Percentiles rank a stretch among this genome's conserved stretches.
Conservation (phyloP, 2,888 invertebrate genomes). For the Drosophila birchii region DNA sequence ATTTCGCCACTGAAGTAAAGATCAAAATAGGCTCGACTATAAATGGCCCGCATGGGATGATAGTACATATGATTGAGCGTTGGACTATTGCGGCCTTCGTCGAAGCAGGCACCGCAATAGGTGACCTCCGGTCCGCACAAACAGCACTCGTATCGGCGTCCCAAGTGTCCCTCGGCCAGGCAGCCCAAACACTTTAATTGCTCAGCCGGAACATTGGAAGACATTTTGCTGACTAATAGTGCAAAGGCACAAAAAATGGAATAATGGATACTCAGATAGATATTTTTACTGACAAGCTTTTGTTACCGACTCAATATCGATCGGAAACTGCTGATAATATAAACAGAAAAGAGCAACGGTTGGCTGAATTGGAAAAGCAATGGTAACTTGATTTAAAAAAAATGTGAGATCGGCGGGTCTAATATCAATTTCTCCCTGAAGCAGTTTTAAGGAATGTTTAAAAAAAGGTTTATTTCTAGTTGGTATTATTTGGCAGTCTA, state of each 20-base stretch:
- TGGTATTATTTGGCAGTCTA: not conserved
- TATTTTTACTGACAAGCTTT: not conserved
- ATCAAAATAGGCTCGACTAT: constrained; percentile 41
- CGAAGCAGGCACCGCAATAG: constrained; percentile 55
- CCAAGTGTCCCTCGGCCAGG: constrained; percentile 23
- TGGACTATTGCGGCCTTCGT: constrained; percentile 30
- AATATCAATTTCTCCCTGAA: not conserved
- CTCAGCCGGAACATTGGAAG: not conserved
- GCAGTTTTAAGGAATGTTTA: not conserved
- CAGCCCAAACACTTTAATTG: constrained; percentile 44
- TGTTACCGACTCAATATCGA: constrained; percentile 1
- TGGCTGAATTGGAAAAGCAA: not conserved
- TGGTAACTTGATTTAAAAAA: constrained; percentile 1
- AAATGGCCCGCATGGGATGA: constrained; percentile 66
- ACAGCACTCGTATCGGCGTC: constrained; percentile 54
- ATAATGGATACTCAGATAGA: not conserved
- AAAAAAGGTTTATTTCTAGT: not conserved
- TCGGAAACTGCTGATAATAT: not conserved
- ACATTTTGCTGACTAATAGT: not conserved
- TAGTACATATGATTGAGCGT: constrained; percentile 53
- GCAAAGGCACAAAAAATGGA: not conserved
- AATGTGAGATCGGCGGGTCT: not conserved
- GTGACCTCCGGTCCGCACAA: constrained; percentile 52
- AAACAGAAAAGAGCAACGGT: not conserved
- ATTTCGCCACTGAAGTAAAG: constrained; percentile 56